A percentile compares a stretch with the other conserved stretches of the same genome.
phyloP scores from a whole-genome alignment of 2,888 invertebrate species.

The Synanthedon tipuliformis region DNA sequence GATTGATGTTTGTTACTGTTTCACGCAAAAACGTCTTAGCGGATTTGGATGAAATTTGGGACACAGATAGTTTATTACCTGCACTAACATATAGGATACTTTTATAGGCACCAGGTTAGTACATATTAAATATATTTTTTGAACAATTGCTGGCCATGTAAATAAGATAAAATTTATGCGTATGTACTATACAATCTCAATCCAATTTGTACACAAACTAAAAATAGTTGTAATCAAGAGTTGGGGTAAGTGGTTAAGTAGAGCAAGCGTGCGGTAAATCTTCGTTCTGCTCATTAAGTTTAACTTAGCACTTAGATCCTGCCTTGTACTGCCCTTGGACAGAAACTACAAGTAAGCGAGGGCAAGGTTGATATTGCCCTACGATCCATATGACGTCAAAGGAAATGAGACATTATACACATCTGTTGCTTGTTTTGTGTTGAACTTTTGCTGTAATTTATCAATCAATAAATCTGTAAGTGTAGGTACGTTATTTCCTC shows the following conservation, averaged over 20 bases:
- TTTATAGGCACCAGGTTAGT: no score
- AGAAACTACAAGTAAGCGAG: neutral
- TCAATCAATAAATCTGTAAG: no score
- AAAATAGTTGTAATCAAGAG: neutral
- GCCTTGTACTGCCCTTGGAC: neutral
- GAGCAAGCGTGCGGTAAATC: neutral
- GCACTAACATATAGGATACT: no score
- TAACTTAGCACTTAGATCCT: neutral
- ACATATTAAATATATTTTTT: no score
- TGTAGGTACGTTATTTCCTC: no score
- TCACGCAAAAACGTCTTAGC: no score
- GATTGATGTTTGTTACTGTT: no score
- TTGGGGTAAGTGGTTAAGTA: neutral
- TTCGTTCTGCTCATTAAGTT: neutral
- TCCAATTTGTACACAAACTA: neutral
- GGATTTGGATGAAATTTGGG: no score
- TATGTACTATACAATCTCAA: no score
- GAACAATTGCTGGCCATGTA: no score
- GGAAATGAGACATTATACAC: neutral
- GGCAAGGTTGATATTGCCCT: neutral
- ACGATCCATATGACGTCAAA: neutral
- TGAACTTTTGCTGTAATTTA: neutral
- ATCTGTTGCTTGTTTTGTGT: neutral
- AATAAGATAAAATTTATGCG: no score
- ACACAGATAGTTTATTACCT: no score